phyloP scores from a whole-genome alignment of 1,140 invertebrate species.

The Drosophila prosaltans region DNA sequence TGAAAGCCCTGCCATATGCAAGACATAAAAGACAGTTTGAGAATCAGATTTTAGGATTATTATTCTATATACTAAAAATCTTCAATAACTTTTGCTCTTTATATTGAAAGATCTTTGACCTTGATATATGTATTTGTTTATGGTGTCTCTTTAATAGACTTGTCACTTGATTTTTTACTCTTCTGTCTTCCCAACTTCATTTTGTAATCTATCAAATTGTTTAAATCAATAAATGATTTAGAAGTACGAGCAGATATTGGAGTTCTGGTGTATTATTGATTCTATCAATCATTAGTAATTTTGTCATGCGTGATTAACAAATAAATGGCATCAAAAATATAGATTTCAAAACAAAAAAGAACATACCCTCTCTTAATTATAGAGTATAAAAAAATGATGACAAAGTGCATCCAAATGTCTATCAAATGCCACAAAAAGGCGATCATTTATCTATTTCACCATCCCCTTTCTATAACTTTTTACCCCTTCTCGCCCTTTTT shows the following conservation, averaged over 20 bases:
- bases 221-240: not conserved
- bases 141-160: not conserved
- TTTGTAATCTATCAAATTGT: conserved; percentile 1
- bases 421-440: not conserved
- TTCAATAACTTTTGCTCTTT: too few species aligned
- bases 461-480: not conserved
- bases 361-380: too few species aligned
- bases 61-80: too few species aligned
- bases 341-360: too few species aligned
- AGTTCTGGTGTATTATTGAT: not conserved
- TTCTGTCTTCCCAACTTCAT: not conserved
- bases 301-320: not conserved
- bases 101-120: too few species aligned
- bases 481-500: not conserved
- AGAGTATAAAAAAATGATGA: too few species aligned
- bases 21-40: too few species aligned
- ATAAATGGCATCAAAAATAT: too few species aligned
- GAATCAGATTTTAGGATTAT: too few species aligned
- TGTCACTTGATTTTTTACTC: not conserved
- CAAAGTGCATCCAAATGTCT: not conserved
- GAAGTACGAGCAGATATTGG: not conserved
- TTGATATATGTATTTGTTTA: too few species aligned
- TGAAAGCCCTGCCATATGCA: too few species aligned
- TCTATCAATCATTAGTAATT: not conserved
- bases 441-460: not conserved